A percentile compares a stretch with the other conserved stretches of the same genome.
phyloP scores from a whole-genome alignment of 2,797 vertebrate species.

The Pangasius macronema region DNA sequence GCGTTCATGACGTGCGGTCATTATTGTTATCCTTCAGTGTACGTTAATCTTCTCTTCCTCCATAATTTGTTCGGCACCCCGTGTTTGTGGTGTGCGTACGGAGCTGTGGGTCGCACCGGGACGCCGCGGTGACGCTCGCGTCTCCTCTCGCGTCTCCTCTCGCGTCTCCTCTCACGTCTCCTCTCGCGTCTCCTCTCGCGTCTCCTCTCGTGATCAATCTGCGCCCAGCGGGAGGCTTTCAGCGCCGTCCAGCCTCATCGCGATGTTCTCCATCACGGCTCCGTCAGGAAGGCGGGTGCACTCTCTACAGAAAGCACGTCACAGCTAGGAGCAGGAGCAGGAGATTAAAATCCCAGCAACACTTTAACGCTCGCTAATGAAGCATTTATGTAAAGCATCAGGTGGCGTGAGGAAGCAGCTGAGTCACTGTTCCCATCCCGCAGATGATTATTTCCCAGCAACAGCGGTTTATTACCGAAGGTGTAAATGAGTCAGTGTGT shows the following conservation, averaged over 20 bases:
- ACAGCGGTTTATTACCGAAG: background rate
- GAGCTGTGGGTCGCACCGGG: conserved; percentile 40
- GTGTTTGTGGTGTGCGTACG: conserved; percentile 5
- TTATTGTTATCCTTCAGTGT: background rate
- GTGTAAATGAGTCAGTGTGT: background rate
- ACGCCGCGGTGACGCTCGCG: conserved; percentile 5
- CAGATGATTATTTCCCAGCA: conserved; percentile 7
- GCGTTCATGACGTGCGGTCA: background rate
- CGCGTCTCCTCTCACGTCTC: too few relatives aligned
- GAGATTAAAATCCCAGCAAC: background rate
- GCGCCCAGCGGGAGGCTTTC: conserved; percentile 29
- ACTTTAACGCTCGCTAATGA: background rate
- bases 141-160: conserved; percentile 32
- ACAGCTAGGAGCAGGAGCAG: background rate
- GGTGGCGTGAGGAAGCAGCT: background rate
- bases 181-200: too few relatives aligned
- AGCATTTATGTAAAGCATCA: background rate
- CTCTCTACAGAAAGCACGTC: background rate
- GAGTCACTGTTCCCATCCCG: background rate
- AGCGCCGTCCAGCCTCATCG: background rate
- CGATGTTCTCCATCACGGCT: conserved; percentile 17
- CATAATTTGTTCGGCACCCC: background rate
- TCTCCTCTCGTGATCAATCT: conserved; percentile 36
- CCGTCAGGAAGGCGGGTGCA: conserved; percentile 25
- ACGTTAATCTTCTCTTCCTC: background rate